These are phyloP conservation scores for Luidia sarsii DNA, from an alignment of 53 echinoderm and acorn worm genomes.

Conservation along the genomic window DNA sequence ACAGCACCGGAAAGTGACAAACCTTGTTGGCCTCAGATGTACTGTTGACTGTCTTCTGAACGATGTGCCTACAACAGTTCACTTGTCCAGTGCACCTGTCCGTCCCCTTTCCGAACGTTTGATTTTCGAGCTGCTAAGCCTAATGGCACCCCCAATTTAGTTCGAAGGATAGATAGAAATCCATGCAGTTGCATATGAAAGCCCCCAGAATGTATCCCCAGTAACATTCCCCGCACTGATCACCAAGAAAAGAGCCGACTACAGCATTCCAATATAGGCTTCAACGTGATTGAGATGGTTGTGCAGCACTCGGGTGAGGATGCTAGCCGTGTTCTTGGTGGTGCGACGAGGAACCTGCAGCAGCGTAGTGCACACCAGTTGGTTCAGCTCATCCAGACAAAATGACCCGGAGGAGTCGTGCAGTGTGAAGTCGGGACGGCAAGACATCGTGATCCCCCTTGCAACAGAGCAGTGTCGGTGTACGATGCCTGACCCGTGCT, in stretches of 20 bases:
- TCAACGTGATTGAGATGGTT: slow-evolving; percentile 15
- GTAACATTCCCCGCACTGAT: slow-evolving; percentile 8
- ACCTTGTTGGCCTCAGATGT: slow-evolving; percentile 26
- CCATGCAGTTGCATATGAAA: background rate
- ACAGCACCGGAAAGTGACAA: background rate
- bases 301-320: background rate
- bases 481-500: slow-evolving; percentile 19
- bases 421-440: slow-evolving; percentile 18
- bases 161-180: slow-evolving; percentile 39
- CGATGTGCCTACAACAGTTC: too few species aligned
- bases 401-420: slow-evolving; percentile 19
- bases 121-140: slow-evolving; percentile 17
- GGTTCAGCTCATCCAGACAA: slow-evolving; percentile 20
- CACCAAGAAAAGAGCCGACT: background rate
- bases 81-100: background rate
- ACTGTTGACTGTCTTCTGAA: too few species aligned
- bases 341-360: background rate
- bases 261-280: slow-evolving; percentile 20
- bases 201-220: background rate
- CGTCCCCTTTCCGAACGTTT: slow-evolving; percentile 8
- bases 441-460: background rate
- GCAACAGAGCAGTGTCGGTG: slow-evolving; percentile 16
- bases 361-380: background rate
- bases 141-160: slow-evolving; percentile 1
- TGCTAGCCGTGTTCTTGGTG: slow-evolving; percentile 1